Evolutionary conservation across 2,888 invertebrate species (phyloP), one percentile per base, ranked within the genome.

Genomic region (Philonicus albiceps): DNA sequence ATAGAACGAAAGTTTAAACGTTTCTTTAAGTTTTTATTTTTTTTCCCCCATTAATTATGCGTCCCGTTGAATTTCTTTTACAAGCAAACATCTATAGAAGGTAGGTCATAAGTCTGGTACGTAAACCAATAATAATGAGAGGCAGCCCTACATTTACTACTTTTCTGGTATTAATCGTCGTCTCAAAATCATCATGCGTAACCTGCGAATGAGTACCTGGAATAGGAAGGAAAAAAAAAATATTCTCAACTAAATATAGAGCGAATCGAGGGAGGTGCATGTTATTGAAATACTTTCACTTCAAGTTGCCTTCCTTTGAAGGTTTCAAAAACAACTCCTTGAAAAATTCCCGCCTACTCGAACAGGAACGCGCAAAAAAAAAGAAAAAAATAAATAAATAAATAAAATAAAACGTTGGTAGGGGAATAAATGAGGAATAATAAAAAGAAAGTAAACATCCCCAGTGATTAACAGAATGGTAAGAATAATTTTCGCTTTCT

Each of bases 391-490:
- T 37, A 37, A 37, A 37, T 37, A 37, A 11, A 37, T n/a, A 34
- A 6, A 34, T 34, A 34, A 6, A 7, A 34, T 7, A 22, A 22
- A 8, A 19, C n/a, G n/a, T 11, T 64, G 64, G 22, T 11, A 8
- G 64, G 64, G 64, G 64, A 4, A 8, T 22, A 27, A 22, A 64
- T 64, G 64, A 64, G 22, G 27, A 64, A 64, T 64, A 64, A 22
- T 64, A 64, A 64, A 80, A 80, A 49, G 27, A 19, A 81, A 31
- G 55, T 55, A 81, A 81, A 55, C 55, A 81, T 81, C 81, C 81
- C 64, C 19, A 81, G 81, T 64, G 81, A 81, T 81, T 81, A 81
- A 81, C 81, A 81, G 55, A 55, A 81, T 81, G 49, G 55, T n/a
- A 81, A 64, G 81, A 34, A 64, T 81, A 81, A 81, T 81, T 81